A percentile compares a stretch with the other conserved stretches of the same genome.
Conservation (phyloP, 2,797 vertebrate genomes). For the Enteromius mattozi region DNA sequence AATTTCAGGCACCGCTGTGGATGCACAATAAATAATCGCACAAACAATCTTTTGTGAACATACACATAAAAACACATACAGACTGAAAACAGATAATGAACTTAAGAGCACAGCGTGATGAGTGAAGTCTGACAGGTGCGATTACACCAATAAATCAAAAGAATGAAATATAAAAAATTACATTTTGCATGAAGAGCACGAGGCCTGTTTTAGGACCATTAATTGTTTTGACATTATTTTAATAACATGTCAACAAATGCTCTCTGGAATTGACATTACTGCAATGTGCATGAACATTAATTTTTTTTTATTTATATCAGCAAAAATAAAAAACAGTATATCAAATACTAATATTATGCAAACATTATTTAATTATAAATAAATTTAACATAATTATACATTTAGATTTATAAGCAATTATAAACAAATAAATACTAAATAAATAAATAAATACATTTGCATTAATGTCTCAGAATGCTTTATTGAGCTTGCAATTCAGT, state of each 20-base stretch:
- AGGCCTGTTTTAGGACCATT: not conserved
- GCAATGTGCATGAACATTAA: not conserved
- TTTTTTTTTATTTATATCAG: not conserved
- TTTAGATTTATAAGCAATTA: not conserved
- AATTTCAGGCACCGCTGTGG: conserved; percentile 3
- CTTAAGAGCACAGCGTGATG: not conserved
- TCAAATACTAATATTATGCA: not conserved
- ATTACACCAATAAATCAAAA: conserved; percentile 12
- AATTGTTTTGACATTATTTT: not conserved
- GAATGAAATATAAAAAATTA: not conserved
- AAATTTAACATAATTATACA: too few species aligned
- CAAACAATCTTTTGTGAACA: conserved; percentile 33
- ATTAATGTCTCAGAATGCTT: not conserved
- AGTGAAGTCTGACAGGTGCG: not conserved
- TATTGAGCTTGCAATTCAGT: too few species aligned
- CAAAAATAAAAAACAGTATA: not conserved
- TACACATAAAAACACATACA: conserved; percentile 59
- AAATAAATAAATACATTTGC: not conserved
- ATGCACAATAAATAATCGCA: conserved; percentile 15
- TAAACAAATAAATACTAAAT: not conserved
- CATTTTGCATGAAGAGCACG: not conserved
- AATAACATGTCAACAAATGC: not conserved
- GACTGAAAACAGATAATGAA: not conserved
- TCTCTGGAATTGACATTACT: not conserved
- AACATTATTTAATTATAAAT: not conserved